Conservation (phyloP, 2,113 vertebrate genomes). For the Chlorodrepanis virens region DNA sequence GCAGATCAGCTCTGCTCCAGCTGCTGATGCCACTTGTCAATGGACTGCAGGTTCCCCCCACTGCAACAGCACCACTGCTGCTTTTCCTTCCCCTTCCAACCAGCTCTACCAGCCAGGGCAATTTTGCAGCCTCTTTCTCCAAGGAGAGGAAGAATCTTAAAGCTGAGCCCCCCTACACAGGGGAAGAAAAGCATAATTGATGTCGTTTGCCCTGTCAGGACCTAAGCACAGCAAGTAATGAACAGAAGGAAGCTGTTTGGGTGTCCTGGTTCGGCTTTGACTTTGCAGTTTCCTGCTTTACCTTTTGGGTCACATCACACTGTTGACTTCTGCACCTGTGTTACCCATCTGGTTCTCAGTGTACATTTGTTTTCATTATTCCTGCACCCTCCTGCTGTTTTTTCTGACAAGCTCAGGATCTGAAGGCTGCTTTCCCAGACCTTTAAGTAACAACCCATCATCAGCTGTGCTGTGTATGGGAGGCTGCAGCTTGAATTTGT, state of each 20-base stretch:
- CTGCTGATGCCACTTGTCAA: not conserved
- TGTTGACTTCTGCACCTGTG: not conserved
- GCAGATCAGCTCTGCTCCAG: not conserved
- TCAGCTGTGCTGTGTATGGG: not conserved
- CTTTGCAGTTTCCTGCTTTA: not conserved
- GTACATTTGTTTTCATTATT: slow-evolving; percentile 52
- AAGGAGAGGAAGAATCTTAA: not conserved
- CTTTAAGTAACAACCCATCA: slow-evolving; percentile 19
- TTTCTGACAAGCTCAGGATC: slow-evolving; percentile 10
- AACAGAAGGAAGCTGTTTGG: not conserved
- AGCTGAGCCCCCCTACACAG: not conserved
- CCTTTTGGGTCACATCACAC: not conserved
- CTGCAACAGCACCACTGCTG: not conserved
- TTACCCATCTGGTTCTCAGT: not conserved
- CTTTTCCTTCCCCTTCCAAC: not conserved
- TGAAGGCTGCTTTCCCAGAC: slow-evolving; percentile 27
- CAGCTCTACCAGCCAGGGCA: not conserved
- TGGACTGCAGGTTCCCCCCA: not conserved
- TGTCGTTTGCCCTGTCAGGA: slow-evolving; percentile 1
- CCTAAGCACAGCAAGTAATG: slow-evolving; percentile 13
- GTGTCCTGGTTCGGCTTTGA: not conserved
- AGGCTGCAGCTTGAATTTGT: slow-evolving; percentile 31
- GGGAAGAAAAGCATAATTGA: not conserved
- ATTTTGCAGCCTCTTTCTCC: not conserved
- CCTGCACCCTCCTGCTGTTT: slow-evolving; percentile 26